Percentiles rank a stretch among this genome's conserved stretches.
These are phyloP conservation scores for Criorhina ranunculi DNA, from an alignment of 2,888 invertebrate genomes.

Conservation along the genomic window DNA sequence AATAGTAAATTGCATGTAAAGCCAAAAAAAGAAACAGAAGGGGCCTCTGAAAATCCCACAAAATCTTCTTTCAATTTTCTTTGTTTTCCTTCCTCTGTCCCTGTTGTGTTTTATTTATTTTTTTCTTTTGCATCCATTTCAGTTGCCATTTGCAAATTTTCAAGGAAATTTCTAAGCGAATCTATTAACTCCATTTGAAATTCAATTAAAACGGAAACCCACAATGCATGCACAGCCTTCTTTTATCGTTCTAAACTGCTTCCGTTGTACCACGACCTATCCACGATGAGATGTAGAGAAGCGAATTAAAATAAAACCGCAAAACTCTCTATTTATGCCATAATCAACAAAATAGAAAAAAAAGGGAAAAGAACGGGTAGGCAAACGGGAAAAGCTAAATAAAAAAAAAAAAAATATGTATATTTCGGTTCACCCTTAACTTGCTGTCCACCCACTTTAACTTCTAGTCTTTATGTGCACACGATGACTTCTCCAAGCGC, in stretches of 20 bases:
- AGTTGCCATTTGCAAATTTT: conserved; percentile 43
- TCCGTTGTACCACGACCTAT: conserved; percentile 21
- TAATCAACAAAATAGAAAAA: conserved; percentile 68
- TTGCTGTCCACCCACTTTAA: conserved; percentile 72
- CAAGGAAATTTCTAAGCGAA: conserved; percentile 57
- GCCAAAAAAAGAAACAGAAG: conserved; percentile 38
- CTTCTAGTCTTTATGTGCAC: conserved; percentile 61
- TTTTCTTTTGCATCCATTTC: conserved; percentile 6
- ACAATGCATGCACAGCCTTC: conserved; percentile 59
- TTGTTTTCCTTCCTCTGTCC: conserved; percentile 25
- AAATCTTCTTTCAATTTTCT: conserved; percentile 38
- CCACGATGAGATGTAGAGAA: conserved; percentile 24
- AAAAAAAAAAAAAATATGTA: conserved; percentile 17
- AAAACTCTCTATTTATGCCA: conserved; percentile 73
- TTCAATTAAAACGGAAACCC: conserved; percentile 73
- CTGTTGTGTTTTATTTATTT: conserved; percentile 11
- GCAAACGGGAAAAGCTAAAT: neutral
- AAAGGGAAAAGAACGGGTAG: conserved; percentile 4
- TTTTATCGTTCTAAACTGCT: conserved; percentile 47
- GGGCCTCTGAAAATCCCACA: conserved; percentile 47
- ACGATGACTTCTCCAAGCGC: conserved; percentile 60
- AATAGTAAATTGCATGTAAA: conserved; percentile 62
- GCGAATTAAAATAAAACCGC: conserved; percentile 68
- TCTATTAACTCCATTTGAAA: conserved; percentile 74
- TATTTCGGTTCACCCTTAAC: conserved; percentile 52